These are phyloP conservation scores for Tadarida brasiliensis DNA, from an alignment of 2,797 vertebrate species.

Conservation along the genomic window DNA sequence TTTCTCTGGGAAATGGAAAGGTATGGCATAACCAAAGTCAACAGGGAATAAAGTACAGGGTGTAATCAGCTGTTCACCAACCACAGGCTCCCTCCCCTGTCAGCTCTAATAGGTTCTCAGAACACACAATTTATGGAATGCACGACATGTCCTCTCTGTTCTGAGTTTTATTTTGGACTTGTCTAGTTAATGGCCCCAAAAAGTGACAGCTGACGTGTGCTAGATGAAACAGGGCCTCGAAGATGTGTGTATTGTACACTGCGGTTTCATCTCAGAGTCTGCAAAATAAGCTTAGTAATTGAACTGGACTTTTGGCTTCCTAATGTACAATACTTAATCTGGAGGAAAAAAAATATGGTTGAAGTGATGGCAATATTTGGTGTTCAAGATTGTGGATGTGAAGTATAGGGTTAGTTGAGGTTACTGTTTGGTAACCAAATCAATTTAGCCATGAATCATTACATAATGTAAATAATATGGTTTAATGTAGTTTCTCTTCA, in stretches of 20 bases:
- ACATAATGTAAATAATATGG: slow-evolving; percentile 57
- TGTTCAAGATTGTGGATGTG: slow-evolving; percentile 56
- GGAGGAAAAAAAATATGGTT: background rate
- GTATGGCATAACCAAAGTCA: slow-evolving; percentile 98
- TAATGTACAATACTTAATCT: slow-evolving; percentile 6
- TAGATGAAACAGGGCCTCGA: slow-evolving; percentile 79
- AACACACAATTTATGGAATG: slow-evolving; percentile 94
- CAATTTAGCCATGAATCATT: slow-evolving; percentile 45
- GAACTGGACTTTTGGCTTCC: slow-evolving; percentile 52
- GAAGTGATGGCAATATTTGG: slow-evolving; percentile 19
- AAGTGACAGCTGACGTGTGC: slow-evolving; percentile 93
- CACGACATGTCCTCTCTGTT: slow-evolving; percentile 92
- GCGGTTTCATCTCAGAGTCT: slow-evolving; percentile 45
- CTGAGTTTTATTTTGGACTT: slow-evolving; percentile 88
- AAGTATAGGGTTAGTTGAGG: slow-evolving; percentile 21
- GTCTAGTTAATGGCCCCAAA: slow-evolving; percentile 90
- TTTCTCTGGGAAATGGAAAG: slow-evolving; percentile 99
- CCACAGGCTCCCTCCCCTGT: slow-evolving; percentile 93
- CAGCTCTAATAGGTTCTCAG: slow-evolving; percentile 97
- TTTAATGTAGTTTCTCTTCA: background rate
- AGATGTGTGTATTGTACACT: slow-evolving; percentile 54
- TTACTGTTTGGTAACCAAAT: slow-evolving; percentile 30
- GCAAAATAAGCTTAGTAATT: slow-evolving; percentile 32
- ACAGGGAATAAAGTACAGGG: slow-evolving; percentile 94
- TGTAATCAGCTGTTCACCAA: slow-evolving; percentile 96